Evolutionary conservation across 2,113 vertebrate genomes (phyloP).

Genomic region (Loxodonta africana): DNA sequence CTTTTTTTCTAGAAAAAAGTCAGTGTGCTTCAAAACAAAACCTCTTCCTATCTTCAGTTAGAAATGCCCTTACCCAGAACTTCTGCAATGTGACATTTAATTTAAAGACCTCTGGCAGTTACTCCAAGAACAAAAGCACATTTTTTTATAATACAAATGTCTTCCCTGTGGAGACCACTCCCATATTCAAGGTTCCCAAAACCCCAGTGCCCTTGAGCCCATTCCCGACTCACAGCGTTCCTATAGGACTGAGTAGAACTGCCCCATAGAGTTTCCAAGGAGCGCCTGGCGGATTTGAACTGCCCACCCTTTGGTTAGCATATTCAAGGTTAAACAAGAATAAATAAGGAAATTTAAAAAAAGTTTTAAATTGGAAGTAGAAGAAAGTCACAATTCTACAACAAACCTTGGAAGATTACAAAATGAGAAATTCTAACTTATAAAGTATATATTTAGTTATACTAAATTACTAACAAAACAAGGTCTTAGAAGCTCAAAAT

Average conservation of each 20-base stretch:
- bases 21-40: background rate
- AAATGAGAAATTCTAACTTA: conserved; percentile 19
- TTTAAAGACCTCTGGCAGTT: background rate
- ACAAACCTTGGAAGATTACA: background rate
- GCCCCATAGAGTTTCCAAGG: too few species aligned
- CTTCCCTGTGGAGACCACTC: background rate
- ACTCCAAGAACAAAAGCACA: background rate
- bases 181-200: too few species aligned
- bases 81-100: background rate
- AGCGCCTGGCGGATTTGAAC: too few species aligned
- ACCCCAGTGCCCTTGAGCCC: too few species aligned
- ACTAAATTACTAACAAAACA: background rate
- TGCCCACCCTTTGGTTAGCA: background rate
- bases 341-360: background rate
- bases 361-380: background rate
- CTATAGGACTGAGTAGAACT: too few species aligned
- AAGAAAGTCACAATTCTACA: background rate
- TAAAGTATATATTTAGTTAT: background rate
- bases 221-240: too few species aligned
- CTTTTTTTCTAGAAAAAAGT: background rate
- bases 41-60: accelerated
- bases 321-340: background rate
- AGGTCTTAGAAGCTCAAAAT: background rate
- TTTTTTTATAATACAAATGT: background rate
- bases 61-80: background rate